phyloP scores from a whole-genome alignment of 2,797 vertebrate species.

The Chiroxiphia lanceolata region DNA sequence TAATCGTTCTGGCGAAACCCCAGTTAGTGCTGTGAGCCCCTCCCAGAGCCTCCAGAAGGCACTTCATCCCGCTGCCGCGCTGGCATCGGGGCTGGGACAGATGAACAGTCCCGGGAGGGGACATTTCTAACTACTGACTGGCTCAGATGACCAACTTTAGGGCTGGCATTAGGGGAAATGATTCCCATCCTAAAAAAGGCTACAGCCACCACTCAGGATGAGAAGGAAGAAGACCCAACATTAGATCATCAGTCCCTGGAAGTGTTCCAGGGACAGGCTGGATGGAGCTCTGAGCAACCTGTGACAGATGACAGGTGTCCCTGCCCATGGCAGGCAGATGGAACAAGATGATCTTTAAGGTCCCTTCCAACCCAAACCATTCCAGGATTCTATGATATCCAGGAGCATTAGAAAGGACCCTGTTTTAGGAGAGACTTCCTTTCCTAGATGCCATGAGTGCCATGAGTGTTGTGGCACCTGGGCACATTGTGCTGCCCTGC shows the following conservation, averaged over 20 bases:
- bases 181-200: not conserved
- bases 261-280: not conserved
- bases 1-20: constrained; percentile 25
- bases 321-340: not conserved
- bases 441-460: not conserved
- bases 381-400: not conserved
- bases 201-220: not conserved
- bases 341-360: not conserved
- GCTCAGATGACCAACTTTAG: not conserved
- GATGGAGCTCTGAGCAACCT: not conserved
- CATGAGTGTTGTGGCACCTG: not conserved
- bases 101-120: not conserved
- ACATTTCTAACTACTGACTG: not conserved
- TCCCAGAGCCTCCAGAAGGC: constrained; percentile 12
- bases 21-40: not conserved
- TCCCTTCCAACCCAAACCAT: not conserved
- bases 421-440: not conserved
- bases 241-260: not conserved
- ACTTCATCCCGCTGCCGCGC: not conserved
- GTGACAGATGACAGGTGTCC: not conserved
- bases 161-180: not conserved
- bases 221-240: not conserved
- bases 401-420: not conserved
- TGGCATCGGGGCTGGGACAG: constrained; percentile 4
- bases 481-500: not conserved